These are phyloP conservation scores for Tiliqua scincoides DNA, from an alignment of 2,113 vertebrate species.

Conservation along the genomic window DNA sequence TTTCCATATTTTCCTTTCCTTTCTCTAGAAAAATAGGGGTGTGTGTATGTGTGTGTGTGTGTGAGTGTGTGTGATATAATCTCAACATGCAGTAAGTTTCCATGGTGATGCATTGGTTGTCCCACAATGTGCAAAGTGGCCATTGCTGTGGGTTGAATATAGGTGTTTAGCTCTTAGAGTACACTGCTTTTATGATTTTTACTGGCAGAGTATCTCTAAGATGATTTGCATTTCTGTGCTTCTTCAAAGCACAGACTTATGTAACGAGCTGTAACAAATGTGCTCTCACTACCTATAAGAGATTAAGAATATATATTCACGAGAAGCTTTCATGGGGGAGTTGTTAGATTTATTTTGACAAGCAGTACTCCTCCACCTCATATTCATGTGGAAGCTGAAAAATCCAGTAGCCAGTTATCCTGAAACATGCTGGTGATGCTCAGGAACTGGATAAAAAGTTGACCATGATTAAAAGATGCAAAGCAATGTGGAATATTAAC, in stretches of 20 bases:
- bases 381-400: not conserved
- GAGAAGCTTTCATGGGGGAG: not conserved
- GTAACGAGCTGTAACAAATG: not conserved
- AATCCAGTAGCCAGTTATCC: accelerated
- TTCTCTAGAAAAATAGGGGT: not conserved
- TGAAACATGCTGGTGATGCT: not conserved
- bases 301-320: not conserved
- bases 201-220: conserved; percentile 1
- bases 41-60: not conserved
- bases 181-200: not conserved
- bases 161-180: not conserved
- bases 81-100: not conserved
- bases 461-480: not conserved
- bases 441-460: conserved; percentile 4
- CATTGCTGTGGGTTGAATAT: not conserved
- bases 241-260: not conserved
- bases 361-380: not conserved
- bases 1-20: not conserved
- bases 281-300: not conserved
- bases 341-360: conserved; percentile 5
- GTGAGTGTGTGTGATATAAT: not conserved
- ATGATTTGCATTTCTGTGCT: not conserved
- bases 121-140: not conserved
- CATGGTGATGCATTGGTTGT: conserved; percentile 1
- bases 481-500: not conserved